Evolutionary conservation across 2,797 vertebrate species (phyloP).

Genomic region (Micropoecilia bifurca): DNA sequence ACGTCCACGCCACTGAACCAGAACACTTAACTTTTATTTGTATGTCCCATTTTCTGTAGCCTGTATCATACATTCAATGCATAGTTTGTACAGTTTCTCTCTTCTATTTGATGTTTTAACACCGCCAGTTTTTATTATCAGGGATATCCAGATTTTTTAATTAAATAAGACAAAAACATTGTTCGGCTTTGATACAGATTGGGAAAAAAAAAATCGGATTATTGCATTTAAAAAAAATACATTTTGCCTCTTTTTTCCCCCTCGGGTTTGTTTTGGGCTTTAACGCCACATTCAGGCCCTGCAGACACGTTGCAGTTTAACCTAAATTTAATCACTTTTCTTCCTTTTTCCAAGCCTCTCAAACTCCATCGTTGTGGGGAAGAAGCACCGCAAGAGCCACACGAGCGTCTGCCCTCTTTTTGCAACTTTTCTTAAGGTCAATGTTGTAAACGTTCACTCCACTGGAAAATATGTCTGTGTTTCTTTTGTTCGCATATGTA

Average conservation of each 20-base stretch:
- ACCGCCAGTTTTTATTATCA: slow-evolving; percentile 36
- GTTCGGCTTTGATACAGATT: neutral
- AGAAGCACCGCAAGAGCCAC: slow-evolving; percentile 67
- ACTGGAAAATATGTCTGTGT: slow-evolving; percentile 75
- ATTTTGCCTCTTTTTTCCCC: slow-evolving; percentile 2
- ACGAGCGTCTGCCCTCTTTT: slow-evolving; percentile 57
- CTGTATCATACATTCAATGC: slow-evolving; percentile 85
- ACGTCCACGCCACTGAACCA: slow-evolving; percentile 49
- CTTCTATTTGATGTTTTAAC: slow-evolving; percentile 53
- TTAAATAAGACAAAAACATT: neutral
- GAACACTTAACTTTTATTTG: slow-evolving; percentile 15
- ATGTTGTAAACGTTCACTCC: slow-evolving; percentile 81
- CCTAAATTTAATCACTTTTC: slow-evolving; percentile 36
- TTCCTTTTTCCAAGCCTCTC: slow-evolving; percentile 24
- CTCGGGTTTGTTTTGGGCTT: slow-evolving; percentile 8
- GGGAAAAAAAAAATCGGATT: slow-evolving; percentile 35
- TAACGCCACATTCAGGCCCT: slow-evolving; percentile 42
- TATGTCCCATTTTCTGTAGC: slow-evolving; percentile 39
- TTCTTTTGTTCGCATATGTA: slow-evolving; percentile 68
- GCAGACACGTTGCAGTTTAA: slow-evolving; percentile 31
- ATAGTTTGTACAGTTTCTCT: slow-evolving; percentile 82
- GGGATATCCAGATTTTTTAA: slow-evolving; percentile 45
- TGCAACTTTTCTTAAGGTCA: slow-evolving; percentile 66
- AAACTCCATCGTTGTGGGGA: slow-evolving; percentile 61
- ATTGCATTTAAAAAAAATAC: slow-evolving; percentile 42